Percentiles rank a stretch among this genome's conserved stretches.
These are phyloP conservation scores for Scyliorhinus canicula DNA, from an alignment of 2,797 vertebrate species.

Conservation along the genomic window DNA sequence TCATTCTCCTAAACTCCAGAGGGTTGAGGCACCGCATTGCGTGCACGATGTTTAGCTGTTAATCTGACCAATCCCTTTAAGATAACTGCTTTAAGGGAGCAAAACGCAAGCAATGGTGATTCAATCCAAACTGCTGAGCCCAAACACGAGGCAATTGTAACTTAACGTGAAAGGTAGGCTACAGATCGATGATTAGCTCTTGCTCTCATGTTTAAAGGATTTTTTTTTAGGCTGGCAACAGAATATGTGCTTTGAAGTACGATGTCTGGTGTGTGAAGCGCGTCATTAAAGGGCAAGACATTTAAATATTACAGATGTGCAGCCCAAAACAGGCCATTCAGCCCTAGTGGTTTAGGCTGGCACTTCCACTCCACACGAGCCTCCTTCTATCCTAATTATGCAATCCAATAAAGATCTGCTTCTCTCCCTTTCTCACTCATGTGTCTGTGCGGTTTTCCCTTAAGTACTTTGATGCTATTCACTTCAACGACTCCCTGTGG, in stretches of 20 bases:
- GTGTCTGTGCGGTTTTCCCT: background rate
- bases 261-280: background rate
- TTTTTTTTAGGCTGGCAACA: background rate
- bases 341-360: background rate
- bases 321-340: background rate
- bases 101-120: background rate
- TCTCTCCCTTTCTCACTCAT: background rate
- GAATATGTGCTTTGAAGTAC: background rate
- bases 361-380: background rate
- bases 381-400: background rate
- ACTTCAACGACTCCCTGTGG: background rate
- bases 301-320: background rate
- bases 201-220: background rate
- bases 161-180: background rate
- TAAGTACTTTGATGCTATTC: background rate
- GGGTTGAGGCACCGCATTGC: background rate
- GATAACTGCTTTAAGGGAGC: background rate
- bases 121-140: background rate
- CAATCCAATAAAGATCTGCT: background rate
- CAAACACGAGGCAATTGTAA: background rate
- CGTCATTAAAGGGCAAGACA: background rate
- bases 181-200: background rate
- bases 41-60: background rate
- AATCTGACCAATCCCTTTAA: too few species aligned
- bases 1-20: too few species aligned